A percentile compares a stretch with the other conserved stretches of the same genome.
Conservation (phyloP, 2,113 vertebrate species). For the Oceanodroma tethys region DNA sequence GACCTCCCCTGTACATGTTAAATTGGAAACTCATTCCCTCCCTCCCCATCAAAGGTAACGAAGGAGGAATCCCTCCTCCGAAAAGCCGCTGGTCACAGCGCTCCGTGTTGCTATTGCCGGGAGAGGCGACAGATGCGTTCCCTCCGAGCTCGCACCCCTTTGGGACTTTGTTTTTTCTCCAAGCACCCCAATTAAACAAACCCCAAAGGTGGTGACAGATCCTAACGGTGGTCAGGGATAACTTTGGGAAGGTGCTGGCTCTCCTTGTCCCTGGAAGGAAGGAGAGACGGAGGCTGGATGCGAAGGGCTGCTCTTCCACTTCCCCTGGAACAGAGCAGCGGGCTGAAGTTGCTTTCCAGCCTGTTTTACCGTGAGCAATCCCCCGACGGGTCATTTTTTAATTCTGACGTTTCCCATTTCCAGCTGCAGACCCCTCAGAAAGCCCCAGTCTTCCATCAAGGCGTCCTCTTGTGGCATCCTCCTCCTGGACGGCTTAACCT, state of each 20-base stretch:
- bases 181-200: not conserved
- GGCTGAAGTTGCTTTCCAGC: not conserved
- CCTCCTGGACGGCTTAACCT: no score
- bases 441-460: not conserved
- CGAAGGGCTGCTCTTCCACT: not conserved
- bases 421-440: not conserved
- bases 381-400: not conserved
- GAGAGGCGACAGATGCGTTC: accelerated
- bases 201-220: not conserved
- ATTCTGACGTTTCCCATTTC: not conserved
- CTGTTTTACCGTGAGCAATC: no score
- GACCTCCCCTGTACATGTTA: accelerated
- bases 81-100: not conserved
- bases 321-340: not conserved
- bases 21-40: not conserved
- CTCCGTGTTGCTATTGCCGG: accelerated
- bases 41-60: not conserved
- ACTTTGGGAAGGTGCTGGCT: not conserved
- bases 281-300: not conserved
- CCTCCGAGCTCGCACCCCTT: accelerated
- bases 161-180: not conserved
- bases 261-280: not conserved
- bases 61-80: not conserved
- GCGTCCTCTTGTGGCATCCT: not conserved
- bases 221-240: accelerated